Percentiles rank a stretch among this genome's conserved stretches.
Evolutionary conservation across 2,888 invertebrate genomes (phyloP).

Genomic region (Dusona sp.): DNA sequence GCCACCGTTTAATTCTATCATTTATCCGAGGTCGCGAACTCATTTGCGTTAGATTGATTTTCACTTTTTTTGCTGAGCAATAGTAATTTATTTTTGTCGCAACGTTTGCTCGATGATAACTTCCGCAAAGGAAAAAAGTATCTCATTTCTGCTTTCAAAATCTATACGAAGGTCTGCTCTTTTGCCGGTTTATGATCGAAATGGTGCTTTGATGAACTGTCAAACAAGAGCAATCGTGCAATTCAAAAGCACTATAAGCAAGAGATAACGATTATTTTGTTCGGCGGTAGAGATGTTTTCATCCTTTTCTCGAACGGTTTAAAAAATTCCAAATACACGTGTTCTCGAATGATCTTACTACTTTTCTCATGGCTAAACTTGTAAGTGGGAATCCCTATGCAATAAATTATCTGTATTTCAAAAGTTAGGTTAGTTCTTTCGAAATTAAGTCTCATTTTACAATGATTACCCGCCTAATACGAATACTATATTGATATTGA

Average conservation of each 20-base stretch:
- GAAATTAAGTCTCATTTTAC: background rate
- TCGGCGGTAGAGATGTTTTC: background rate
- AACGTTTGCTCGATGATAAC: background rate
- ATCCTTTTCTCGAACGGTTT: background rate
- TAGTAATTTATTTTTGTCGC: conserved; percentile 11
- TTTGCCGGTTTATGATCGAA: conserved; percentile 25
- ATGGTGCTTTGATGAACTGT: background rate
- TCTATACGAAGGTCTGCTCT: conserved; percentile 2
- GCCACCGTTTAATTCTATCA: background rate
- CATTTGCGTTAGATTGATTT: background rate
- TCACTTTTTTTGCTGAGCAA: background rate
- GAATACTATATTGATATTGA: background rate
- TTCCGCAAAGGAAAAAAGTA: background rate
- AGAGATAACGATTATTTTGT: conserved; percentile 12
- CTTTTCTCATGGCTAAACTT: background rate
- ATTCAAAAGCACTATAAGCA: background rate
- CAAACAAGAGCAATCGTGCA: background rate
- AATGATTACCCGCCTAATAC: background rate
- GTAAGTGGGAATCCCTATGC: background rate
- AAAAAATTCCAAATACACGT: background rate
- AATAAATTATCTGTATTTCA: background rate
- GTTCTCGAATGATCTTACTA: background rate
- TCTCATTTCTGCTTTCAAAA: conserved; percentile 1
- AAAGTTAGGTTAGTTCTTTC: background rate
- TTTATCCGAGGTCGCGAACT: background rate